Base-by-base conservation (phyloP, 2,797 vertebrate species). In the Catostomus latipinnis region DNA sequence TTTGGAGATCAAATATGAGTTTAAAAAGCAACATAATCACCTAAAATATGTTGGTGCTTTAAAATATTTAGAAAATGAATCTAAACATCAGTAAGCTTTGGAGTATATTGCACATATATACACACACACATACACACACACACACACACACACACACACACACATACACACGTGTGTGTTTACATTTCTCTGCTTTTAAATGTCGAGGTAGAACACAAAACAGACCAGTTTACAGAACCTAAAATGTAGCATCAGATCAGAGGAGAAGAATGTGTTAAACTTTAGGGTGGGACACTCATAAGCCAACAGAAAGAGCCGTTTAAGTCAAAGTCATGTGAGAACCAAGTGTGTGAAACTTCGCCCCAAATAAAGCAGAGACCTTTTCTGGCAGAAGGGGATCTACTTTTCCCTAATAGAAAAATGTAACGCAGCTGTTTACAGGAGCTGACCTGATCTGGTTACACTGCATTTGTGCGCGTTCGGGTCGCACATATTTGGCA, bases 381-480 rank as follows among this genome's bases (percentile, higher is more conserved):
- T 77, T 74, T 84, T 77, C 77, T 72, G 80, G 34, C 3, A 34
- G 34, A 4, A 34, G 34, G 34, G 48, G 50, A 34, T 76, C 63
- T n/a, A 60, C 73, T 78, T 82, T 75, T 22, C 82, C 68, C 82
- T 80, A 81, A 85, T 72, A 69, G 62, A 79, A 82, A 83, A 66
- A 68, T 82, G 71, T 58, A 72, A 84, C 68, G 77, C 81, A 85
- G 79, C 82, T 85, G 84, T 84, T 87, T 82, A 86, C 72, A 71
- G 52, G 83, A 75, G 73, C 60, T 62, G 46, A 49, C 60, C 81
- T 34, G 83, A 82, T 87, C 78, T 16, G 65, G 82, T 88, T 88
- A 82, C 86, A 70, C 72, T 49, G 67, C 61, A 83, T 74, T 69
- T 81, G 79, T 80, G 78, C 48, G 74, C 46, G 62, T 73, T 75